Evolutionary conservation across 53 echinoderm and acorn worm genomes (phyloP).

Genomic region (Hippasteria phrygiana): DNA sequence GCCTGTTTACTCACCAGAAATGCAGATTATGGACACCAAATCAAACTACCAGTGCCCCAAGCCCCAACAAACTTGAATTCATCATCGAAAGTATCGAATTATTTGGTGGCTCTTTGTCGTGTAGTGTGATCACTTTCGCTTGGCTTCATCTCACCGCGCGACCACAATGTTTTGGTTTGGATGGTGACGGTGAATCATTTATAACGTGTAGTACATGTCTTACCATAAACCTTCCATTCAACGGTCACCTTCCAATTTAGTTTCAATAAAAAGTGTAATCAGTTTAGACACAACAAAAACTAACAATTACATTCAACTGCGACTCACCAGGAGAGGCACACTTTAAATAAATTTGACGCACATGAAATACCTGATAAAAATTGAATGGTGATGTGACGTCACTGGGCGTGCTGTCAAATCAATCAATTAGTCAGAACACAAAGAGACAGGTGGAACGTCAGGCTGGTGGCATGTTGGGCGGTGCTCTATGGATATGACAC

Average conservation of each 20-base stretch:
- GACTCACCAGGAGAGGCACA: too few relatives aligned
- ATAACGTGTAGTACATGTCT: constrained; percentile 39
- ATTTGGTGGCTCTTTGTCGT: neutral
- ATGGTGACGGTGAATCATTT: neutral
- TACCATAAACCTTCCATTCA: neutral
- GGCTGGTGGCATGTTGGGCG: neutral
- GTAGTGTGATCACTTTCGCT: neutral
- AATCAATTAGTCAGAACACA: constrained; percentile 30
- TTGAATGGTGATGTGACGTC: constrained; percentile 17
- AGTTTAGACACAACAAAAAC: too few relatives aligned
- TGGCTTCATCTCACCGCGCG: neutral
- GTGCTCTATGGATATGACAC: too few relatives aligned
- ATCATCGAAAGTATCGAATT: neutral
- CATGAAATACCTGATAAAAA: constrained; percentile 13
- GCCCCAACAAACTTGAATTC: neutral
- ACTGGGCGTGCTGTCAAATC: constrained; percentile 5
- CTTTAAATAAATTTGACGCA: neutral
- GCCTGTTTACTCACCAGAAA: too few relatives aligned
- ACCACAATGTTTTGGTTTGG: constrained; percentile 49
- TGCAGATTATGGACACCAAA: too few relatives aligned
- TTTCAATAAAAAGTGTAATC: too few relatives aligned
- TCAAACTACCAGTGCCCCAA: too few relatives aligned
- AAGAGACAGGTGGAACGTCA: constrained; percentile 1
- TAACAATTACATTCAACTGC: too few relatives aligned
- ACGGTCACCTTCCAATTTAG: too few relatives aligned